Conservation (phyloP, 2,888 invertebrate species). For the Chironomus tentans region DNA sequence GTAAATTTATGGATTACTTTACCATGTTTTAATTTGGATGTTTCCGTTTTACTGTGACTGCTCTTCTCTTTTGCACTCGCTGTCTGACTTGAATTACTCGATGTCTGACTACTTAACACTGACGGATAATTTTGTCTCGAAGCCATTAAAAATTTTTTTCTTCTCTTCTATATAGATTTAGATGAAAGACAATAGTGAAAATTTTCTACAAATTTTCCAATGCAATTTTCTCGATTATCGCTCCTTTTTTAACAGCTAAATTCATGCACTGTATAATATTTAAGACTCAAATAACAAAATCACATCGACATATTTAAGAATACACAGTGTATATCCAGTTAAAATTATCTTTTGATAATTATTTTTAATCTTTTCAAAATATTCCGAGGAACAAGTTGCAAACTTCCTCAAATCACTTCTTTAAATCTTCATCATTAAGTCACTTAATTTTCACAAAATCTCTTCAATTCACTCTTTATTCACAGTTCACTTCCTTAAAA, state of each 20-base stretch:
- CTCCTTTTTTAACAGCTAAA: slow-evolving; percentile 1
- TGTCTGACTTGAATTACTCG: slow-evolving; percentile 8
- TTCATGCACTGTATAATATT: slow-evolving; percentile 14
- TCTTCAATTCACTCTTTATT: too few relatives aligned
- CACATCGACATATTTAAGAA: slow-evolving; percentile 23
- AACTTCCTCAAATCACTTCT: too few relatives aligned
- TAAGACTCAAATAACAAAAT: slow-evolving; percentile 8
- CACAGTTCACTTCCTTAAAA: too few relatives aligned
- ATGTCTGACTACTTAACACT: slow-evolving; percentile 1
- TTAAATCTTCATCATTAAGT: too few relatives aligned
- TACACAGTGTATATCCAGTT: slow-evolving; percentile 3
- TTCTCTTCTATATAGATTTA: neutral
- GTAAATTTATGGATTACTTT: slow-evolving; percentile 23
- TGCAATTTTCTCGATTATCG: neutral
- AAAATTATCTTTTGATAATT: neutral
- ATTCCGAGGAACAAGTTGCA: too few relatives aligned
- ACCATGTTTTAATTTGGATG: slow-evolving; percentile 20
- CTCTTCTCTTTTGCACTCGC: slow-evolving; percentile 3
- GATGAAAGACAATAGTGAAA: slow-evolving; percentile 11
- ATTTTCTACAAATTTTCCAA: slow-evolving; percentile 16
- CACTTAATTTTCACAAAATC: too few relatives aligned
- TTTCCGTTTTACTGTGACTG: neutral
- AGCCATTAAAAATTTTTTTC: slow-evolving; percentile 10
- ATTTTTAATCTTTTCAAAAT: neutral
- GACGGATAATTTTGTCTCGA: slow-evolving; percentile 20